Conservation (phyloP, 2,797 vertebrate species). For the Sebastes steindachneri region DNA sequence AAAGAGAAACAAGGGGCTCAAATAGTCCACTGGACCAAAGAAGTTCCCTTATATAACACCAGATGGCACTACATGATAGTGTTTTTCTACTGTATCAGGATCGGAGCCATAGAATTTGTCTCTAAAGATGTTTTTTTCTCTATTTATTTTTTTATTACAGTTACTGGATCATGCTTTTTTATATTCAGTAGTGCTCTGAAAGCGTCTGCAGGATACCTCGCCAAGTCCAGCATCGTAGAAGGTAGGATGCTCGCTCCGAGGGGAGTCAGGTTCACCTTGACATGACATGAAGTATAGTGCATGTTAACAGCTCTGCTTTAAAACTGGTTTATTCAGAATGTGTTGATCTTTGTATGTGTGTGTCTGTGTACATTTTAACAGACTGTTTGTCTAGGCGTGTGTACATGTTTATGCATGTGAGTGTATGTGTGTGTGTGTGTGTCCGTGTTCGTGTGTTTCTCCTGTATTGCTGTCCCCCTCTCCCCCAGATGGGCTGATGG, state of each 20-base stretch:
- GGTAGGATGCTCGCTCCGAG: constrained; percentile 80
- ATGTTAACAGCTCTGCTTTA: constrained; percentile 32
- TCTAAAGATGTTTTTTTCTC: not conserved
- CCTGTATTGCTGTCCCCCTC: constrained; percentile 69
- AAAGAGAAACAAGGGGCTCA: not conserved
- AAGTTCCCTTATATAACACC: constrained; percentile 21
- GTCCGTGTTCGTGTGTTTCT: constrained; percentile 73
- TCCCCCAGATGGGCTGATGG: constrained; percentile 94
- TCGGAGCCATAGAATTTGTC: not conserved
- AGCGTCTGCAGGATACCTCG: constrained; percentile 93
- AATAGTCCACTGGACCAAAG: not conserved
- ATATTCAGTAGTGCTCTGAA: constrained; percentile 98
- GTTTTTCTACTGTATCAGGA: not conserved
- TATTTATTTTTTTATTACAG: constrained; percentile 78
- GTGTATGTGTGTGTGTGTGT: constrained; percentile 25
- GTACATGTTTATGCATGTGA: constrained; percentile 43
- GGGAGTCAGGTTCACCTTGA: constrained; percentile 18
- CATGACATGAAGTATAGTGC: constrained; percentile 1
- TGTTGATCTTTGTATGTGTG: constrained; percentile 71
- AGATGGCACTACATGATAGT: constrained; percentile 36
- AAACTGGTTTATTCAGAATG: constrained; percentile 57
- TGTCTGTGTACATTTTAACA: constrained; percentile 72
- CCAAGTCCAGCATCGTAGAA: constrained; percentile 99
- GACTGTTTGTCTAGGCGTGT: constrained; percentile 67
- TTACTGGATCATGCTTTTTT: constrained; percentile 98